Evolutionary conservation across 2,888 invertebrate species (phyloP).

Genomic region (Elmis aenea): DNA sequence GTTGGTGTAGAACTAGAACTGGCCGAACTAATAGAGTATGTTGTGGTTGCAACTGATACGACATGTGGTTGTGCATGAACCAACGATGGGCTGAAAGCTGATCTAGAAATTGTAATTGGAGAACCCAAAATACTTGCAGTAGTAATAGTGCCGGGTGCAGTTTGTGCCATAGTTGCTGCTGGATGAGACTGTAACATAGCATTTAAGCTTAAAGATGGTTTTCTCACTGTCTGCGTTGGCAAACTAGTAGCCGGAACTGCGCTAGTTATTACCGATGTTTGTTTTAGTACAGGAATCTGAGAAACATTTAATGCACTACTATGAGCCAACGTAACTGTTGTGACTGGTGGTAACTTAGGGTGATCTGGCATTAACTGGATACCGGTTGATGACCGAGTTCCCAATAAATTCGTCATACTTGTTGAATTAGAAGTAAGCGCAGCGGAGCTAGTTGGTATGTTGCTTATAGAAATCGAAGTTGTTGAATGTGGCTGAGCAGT

Average conservation of each 20-base stretch:
- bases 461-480: slow-evolving; percentile 11
- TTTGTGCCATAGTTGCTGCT: slow-evolving; percentile 43
- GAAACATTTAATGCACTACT: slow-evolving; percentile 15
- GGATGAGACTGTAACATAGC: slow-evolving; percentile 48
- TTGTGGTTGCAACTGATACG: slow-evolving; percentile 29
- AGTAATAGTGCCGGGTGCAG: slow-evolving; percentile 43
- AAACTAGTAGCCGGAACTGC: slow-evolving; percentile 1
- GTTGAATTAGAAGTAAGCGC: slow-evolving; percentile 11
- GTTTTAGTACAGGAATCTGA: too few relatives aligned
- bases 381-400: slow-evolving; percentile 24
- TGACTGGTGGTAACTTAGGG: slow-evolving; percentile 35
- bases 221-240: slow-evolving; percentile 19
- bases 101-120: slow-evolving; percentile 38
- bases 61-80: slow-evolving; percentile 42
- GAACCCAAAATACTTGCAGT: slow-evolving; percentile 44
- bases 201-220: slow-evolving; percentile 42
- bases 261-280: slow-evolving; percentile 9
- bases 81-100: slow-evolving; percentile 38
- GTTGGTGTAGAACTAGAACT: slow-evolving; percentile 37
- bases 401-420: slow-evolving; percentile 27
- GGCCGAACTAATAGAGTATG: slow-evolving; percentile 39
- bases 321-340: slow-evolving; percentile 25
- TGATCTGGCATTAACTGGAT: slow-evolving; percentile 38
- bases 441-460: neutral
- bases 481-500: too few relatives aligned